Evolutionary conservation across 1,140 invertebrate genomes (phyloP), one percentile per base, ranked within the genome.

Genomic region (Carcinoscorpius rotundicauda): DNA sequence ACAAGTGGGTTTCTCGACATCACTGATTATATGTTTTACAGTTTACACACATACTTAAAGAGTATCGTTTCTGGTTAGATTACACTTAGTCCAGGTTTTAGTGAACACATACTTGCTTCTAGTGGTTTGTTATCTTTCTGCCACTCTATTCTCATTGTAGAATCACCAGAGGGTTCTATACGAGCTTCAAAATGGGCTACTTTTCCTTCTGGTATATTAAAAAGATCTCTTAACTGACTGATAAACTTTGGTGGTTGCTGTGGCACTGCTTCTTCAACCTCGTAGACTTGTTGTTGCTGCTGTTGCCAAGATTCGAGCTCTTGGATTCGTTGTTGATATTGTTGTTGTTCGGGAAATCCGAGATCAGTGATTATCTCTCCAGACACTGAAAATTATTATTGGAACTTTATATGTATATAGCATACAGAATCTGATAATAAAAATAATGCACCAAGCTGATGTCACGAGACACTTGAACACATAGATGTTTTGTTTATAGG

Each of bases 151-250:
- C 82, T 86, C 73, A 98, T 84, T 56, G 87, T 88, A 3, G 92
- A 85, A 77, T 98, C 95, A 51, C 92, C 91, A 62, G 95, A 81
- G 67, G 95, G 95, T 76, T 96, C 89, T 53, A 98, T 82, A 62
- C 91, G 84, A 71, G 93, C 93, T 71, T 98, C 95, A 75, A 97
- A 97, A 77, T 97, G 93, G 63, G 92, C 91, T 73, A 93, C 92
- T 71, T 92, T 91, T 68, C 91, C 90, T 82, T 98, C 94, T 71
- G 87, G 86, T 74, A 93, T 84, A 72, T 87, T 64, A 4, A 68
- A 48, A 79, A 95, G 88, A 79, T 94, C 89, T 77, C 90, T 91
- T 60, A 97, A 89, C 48, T 90, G 89, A 49, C 89, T 88, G 79
- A 91, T 93, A 77, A 98, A 98, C 84, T 86, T 71, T 66, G 29